phyloP scores from a whole-genome alignment of 2,888 invertebrate species.

The Gortyna flavago region DNA sequence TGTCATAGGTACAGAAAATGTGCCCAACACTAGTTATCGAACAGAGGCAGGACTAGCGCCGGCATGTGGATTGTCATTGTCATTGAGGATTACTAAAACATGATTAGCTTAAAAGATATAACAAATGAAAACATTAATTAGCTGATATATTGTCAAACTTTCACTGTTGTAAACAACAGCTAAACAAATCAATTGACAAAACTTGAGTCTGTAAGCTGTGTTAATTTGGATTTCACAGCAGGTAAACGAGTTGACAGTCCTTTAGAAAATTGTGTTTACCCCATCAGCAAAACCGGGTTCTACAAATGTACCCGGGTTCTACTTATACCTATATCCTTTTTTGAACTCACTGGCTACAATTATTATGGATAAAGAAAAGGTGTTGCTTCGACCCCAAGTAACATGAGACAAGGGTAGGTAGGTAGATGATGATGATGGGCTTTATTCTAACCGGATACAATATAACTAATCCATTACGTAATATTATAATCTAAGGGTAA shows the following conservation, averaged over 20 bases:
- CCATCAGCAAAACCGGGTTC: not conserved
- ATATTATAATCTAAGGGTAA: slow-evolving; percentile 22
- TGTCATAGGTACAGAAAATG: not conserved
- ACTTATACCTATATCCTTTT: not conserved
- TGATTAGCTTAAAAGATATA: no score
- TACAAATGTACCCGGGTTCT: not conserved
- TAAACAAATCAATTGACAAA: not conserved
- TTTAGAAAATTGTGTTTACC: not conserved
- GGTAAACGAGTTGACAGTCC: not conserved
- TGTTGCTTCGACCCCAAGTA: not conserved
- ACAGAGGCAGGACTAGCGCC: not conserved
- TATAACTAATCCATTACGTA: slow-evolving; percentile 12
- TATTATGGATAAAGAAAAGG: not conserved
- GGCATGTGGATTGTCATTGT: not conserved
- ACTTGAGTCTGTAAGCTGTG: not conserved
- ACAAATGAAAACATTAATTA: not conserved
- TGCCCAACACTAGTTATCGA: not conserved
- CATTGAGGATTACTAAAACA: not conserved
- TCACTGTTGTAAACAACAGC: not conserved
- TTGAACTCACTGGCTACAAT: not conserved
- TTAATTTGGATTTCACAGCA: not conserved
- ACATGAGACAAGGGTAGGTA: not conserved
- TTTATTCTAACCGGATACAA: not conserved
- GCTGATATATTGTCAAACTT: not conserved
- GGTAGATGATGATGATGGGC: not conserved